phyloP scores from a whole-genome alignment of 2,113 vertebrate genomes.

The Eretmochelys imbricata region DNA sequence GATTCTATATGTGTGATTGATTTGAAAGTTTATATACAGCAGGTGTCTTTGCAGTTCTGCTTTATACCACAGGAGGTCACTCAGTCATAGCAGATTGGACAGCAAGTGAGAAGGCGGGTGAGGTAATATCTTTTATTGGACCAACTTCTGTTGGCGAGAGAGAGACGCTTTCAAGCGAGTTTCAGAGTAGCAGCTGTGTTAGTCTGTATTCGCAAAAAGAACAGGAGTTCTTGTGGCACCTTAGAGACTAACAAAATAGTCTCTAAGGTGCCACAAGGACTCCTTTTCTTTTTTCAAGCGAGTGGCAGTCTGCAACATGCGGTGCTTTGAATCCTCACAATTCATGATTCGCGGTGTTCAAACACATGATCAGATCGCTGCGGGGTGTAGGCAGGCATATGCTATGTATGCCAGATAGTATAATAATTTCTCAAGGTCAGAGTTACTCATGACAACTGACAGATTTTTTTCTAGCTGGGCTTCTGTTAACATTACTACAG shows the following conservation, averaged over 20 bases:
- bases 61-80: constrained; percentile 42
- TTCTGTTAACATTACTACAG: background rate
- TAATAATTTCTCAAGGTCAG: background rate
- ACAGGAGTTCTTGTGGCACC: too few species aligned
- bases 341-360: background rate
- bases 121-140: background rate
- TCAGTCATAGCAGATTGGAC: background rate
- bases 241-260: too few species aligned
- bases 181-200: too few species aligned
- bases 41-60: constrained; percentile 24
- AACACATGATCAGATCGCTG: background rate
- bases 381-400: background rate
- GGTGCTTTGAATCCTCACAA: background rate
- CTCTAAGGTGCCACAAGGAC: too few species aligned
- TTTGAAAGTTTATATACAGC: rapidly evolving
- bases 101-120: background rate
- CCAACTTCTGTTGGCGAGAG: background rate
- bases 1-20: background rate
- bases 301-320: background rate
- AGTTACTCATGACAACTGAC: background rate
- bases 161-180: background rate
- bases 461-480: background rate
- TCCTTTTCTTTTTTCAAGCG: background rate
- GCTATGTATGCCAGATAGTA: background rate
- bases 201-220: too few species aligned